These are phyloP conservation scores for Rousettus leschenaultii DNA, from an alignment of 2,113 vertebrate genomes.

Conservation along the genomic window DNA sequence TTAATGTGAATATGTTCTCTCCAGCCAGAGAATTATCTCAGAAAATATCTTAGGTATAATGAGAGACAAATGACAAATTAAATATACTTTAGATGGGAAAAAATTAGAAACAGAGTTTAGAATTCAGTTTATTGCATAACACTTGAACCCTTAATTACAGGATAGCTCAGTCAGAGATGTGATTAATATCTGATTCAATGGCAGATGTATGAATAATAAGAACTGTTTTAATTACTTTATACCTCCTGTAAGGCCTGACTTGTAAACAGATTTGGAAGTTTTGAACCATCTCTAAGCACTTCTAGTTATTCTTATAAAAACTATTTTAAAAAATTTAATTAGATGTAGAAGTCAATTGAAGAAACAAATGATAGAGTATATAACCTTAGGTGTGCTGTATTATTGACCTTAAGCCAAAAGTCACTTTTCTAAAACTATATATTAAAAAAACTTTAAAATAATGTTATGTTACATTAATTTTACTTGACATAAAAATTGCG, in stretches of 20 bases:
- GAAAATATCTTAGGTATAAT: not conserved
- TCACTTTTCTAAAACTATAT: not conserved
- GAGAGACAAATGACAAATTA: not conserved
- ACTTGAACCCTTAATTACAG: not conserved
- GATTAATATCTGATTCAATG: not conserved
- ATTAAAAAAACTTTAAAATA: not conserved
- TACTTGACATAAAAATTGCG: not conserved
- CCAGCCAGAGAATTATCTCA: not conserved
- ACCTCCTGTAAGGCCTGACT: not conserved
- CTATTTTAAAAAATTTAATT: not conserved
- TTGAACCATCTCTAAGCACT: not conserved
- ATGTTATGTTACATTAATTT: not conserved
- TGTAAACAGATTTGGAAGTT: constrained; percentile 7
- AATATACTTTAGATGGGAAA: not conserved
- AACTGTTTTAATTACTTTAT: not conserved
- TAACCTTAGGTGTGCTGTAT: not conserved
- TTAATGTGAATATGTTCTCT: not conserved
- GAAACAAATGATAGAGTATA: not conserved
- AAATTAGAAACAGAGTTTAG: not conserved
- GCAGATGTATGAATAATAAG: not conserved
- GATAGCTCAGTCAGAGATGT: not conserved
- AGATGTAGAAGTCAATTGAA: not conserved
- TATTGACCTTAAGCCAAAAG: not conserved
- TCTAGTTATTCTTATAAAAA: not conserved
- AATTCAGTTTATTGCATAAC: not conserved